A percentile compares a stretch with the other conserved stretches of the same genome.
phyloP scores from a whole-genome alignment of 2,888 invertebrate genomes.

The Molorchus minor region DNA sequence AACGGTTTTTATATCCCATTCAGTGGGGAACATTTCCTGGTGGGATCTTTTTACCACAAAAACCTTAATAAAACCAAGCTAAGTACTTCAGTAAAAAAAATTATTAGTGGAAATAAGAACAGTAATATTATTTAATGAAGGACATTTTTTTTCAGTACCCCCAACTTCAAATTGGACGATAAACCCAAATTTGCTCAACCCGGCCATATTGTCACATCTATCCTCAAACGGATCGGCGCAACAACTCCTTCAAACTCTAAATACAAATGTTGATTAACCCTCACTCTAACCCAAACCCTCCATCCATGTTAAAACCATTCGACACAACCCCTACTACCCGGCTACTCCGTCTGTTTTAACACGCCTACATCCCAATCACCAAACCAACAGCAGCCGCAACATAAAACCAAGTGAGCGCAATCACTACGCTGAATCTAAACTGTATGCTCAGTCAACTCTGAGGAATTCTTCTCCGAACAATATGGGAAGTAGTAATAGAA shows the following conservation, averaged over 20 bases:
- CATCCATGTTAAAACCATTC: slow-evolving; percentile 56
- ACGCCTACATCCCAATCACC: slow-evolving; percentile 42
- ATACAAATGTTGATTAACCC: slow-evolving; percentile 68
- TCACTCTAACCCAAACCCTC: slow-evolving; percentile 46
- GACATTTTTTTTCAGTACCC: slow-evolving; percentile 64
- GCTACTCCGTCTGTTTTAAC: slow-evolving; percentile 26
- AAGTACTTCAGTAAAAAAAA: too few relatives aligned
- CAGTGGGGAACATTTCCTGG: too few relatives aligned
- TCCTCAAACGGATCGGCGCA: slow-evolving; percentile 79
- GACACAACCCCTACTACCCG: slow-evolving; percentile 50
- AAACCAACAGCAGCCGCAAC: slow-evolving; percentile 38
- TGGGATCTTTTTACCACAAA: too few relatives aligned
- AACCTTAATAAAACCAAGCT: too few relatives aligned
- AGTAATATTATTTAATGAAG: too few relatives aligned
- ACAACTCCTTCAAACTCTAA: slow-evolving; percentile 73
- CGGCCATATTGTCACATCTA: slow-evolving; percentile 74
- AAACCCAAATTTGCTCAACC: slow-evolving; percentile 75
- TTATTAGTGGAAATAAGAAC: too few relatives aligned
- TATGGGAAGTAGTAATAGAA: slow-evolving; percentile 34
- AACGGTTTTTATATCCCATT: too few relatives aligned
- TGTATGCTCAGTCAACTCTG: slow-evolving; percentile 51
- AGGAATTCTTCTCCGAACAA: slow-evolving; percentile 59
- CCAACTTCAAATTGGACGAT: slow-evolving; percentile 72
- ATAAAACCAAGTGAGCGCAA: too few relatives aligned
- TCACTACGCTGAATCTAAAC: slow-evolving; percentile 56